These are phyloP conservation scores for Gracilinanus agilis DNA, from an alignment of 2,113 vertebrate species.

Conservation along the genomic window DNA sequence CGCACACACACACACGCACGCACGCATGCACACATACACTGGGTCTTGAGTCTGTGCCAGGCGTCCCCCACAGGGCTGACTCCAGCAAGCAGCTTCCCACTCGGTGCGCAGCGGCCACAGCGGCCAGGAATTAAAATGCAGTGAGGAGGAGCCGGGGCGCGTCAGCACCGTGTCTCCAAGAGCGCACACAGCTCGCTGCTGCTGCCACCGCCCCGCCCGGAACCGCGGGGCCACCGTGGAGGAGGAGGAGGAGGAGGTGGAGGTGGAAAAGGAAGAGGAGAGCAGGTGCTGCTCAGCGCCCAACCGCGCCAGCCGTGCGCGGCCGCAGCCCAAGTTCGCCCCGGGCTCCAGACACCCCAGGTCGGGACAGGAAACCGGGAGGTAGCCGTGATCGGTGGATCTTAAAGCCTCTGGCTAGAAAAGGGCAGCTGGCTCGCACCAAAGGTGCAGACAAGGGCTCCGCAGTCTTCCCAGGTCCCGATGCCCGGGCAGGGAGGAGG, in stretches of 20 bases:
- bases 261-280: not conserved
- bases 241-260: not conserved
- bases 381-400: not conserved
- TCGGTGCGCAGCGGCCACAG: conserved; percentile 80
- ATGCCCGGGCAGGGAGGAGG: not conserved
- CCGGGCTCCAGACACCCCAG: conserved; percentile 40
- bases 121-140: conserved; percentile 81
- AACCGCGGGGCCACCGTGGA: conserved; percentile 66
- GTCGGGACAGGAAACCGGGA: conserved; percentile 62
- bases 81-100: conserved; percentile 62
- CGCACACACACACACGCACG: conserved; percentile 17
- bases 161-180: conserved; percentile 79
- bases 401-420: conserved; percentile 48
- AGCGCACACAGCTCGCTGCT: conserved; percentile 68
- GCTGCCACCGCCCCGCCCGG: conserved; percentile 68
- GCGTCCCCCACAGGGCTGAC: not conserved
- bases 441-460: conserved; percentile 50
- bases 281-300: conserved; percentile 71
- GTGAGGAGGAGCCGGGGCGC: conserved; percentile 78
- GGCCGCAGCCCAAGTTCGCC: conserved; percentile 79
- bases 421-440: not conserved
- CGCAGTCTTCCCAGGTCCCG: conserved; percentile 47
- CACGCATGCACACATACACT: not conserved
- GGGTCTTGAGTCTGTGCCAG: not conserved
- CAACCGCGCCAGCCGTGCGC: conserved; percentile 68